Conservation (phyloP, 2,888 invertebrate genomes). For the Drosophila kambysellisi region DNA sequence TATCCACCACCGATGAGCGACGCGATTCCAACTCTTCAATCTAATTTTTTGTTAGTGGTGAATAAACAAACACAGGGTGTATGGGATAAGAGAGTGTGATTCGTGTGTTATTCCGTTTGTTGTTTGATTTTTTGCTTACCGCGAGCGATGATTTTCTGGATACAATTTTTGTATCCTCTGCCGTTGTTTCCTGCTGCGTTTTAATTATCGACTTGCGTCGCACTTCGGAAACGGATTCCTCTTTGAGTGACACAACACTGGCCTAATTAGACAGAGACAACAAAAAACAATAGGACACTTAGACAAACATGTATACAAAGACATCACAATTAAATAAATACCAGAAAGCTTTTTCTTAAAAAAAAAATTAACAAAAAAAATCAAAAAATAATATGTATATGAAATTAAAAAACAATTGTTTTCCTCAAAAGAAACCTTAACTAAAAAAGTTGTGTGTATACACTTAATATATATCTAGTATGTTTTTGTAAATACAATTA, state of each 20-base stretch:
- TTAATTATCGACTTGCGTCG: slow-evolving; percentile 78
- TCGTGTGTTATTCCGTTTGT: neutral
- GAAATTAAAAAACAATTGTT: too few relatives aligned
- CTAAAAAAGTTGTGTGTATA: too few relatives aligned
- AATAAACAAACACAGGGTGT: neutral
- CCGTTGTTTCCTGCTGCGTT: slow-evolving; percentile 56
- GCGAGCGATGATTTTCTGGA: slow-evolving; percentile 82
- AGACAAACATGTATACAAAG: neutral
- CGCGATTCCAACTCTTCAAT: slow-evolving; percentile 80
- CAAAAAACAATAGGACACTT: slow-evolving; percentile 1
- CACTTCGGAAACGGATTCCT: slow-evolving; percentile 75
- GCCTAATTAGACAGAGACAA: slow-evolving; percentile 42
- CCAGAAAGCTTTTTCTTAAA: neutral
- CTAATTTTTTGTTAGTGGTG: slow-evolving; percentile 43
- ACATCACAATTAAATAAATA: too few relatives aligned
- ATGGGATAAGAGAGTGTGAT: neutral
- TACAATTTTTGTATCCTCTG: slow-evolving; percentile 72
- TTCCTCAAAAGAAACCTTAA: too few relatives aligned
- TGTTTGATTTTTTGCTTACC: slow-evolving; percentile 62
- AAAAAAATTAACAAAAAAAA: neutral
- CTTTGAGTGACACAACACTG: slow-evolving; percentile 72
- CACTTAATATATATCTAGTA: too few relatives aligned
- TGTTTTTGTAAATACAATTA: too few relatives aligned
- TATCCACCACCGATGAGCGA: slow-evolving; percentile 81
- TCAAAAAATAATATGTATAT: too few relatives aligned